A percentile compares a stretch with the other conserved stretches of the same genome.
Evolutionary conservation across 2,113 vertebrate species (phyloP).

Genomic region (Herpailurus yagouaroundi): DNA sequence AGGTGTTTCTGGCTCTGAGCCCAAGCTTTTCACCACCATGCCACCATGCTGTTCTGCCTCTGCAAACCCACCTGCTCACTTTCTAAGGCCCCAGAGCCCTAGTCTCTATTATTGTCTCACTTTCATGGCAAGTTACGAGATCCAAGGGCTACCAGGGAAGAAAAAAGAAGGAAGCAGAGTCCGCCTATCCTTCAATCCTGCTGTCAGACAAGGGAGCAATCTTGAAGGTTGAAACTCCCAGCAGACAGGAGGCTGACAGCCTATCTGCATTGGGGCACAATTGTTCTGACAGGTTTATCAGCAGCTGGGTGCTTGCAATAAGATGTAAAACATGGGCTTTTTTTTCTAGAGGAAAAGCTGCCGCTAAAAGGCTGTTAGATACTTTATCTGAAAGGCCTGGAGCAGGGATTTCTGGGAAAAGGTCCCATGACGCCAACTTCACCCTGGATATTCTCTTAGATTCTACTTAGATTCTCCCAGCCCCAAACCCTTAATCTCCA

Average conservation of each 20-base stretch:
- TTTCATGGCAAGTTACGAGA: neutral
- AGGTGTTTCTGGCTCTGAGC: neutral
- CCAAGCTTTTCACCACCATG: neutral
- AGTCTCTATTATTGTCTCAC: neutral
- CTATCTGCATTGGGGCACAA: slow-evolving; percentile 44
- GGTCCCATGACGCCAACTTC: neutral
- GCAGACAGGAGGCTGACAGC: slow-evolving; percentile 68
- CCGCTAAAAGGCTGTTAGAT: slow-evolving; percentile 60
- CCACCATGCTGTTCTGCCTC: too few species aligned
- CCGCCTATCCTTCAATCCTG: neutral
- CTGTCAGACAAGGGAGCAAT: neutral
- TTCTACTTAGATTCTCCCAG: neutral
- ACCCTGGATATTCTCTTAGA: neutral
- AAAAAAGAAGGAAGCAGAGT: neutral
- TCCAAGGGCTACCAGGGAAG: neutral
- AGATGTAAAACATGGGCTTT: slow-evolving; percentile 73
- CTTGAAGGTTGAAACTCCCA: neutral
- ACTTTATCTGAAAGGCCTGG: slow-evolving; percentile 60
- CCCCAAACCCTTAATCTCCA: neutral
- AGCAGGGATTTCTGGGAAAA: slow-evolving; percentile 31
- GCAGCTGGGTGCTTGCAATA: slow-evolving; percentile 40
- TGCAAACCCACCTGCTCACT: too few species aligned
- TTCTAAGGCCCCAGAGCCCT: neutral
- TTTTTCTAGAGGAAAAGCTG: slow-evolving; percentile 71
- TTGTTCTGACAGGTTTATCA: slow-evolving; percentile 77